Conservation (phyloP, 2,888 invertebrate genomes). For the Stenodera caucasica region DNA sequence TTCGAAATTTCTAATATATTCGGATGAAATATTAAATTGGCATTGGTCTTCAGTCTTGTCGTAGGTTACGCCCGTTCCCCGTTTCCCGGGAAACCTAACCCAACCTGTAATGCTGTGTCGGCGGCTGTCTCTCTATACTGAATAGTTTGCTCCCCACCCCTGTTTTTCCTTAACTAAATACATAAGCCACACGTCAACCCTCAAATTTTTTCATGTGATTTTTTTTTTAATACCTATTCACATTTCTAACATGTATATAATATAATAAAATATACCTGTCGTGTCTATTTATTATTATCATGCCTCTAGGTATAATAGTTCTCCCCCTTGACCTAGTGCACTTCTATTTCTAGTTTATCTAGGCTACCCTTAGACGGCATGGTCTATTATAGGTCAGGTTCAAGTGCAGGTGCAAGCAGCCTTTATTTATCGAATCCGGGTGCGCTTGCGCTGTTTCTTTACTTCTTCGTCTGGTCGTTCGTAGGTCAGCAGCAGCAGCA, state of each 20-base stretch:
- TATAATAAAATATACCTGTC: constrained; percentile 1
- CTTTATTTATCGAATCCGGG: constrained; percentile 41
- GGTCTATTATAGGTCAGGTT: constrained; percentile 56
- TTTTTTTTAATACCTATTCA: neutral
- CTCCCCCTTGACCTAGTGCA: constrained; percentile 39
- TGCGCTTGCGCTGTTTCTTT: constrained; percentile 42
- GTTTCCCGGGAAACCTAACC: constrained; percentile 38
- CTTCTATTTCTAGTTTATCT: constrained; percentile 46
- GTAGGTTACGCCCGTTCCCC: constrained; percentile 51
- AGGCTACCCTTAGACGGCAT: constrained; percentile 49
- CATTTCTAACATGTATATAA: too few species aligned
- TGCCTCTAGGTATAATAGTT: neutral
- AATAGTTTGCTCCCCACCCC: neutral
- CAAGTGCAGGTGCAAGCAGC: constrained; percentile 55
- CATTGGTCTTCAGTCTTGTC: constrained; percentile 38
- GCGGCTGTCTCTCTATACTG: neutral
- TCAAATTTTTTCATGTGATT: neutral
- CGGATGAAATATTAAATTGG: neutral
- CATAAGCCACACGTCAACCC: neutral
- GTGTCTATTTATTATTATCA: neutral
- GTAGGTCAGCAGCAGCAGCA: constrained; percentile 4
- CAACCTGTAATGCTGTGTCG: constrained; percentile 33
- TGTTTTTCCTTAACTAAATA: neutral
- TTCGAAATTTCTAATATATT: too few species aligned
- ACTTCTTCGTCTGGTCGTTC: constrained; percentile 2